Percentiles rank a stretch among this genome's conserved stretches.
Evolutionary conservation across 1,140 invertebrate genomes (phyloP).

Genomic region (Drosophila sulfurigaster): DNA sequence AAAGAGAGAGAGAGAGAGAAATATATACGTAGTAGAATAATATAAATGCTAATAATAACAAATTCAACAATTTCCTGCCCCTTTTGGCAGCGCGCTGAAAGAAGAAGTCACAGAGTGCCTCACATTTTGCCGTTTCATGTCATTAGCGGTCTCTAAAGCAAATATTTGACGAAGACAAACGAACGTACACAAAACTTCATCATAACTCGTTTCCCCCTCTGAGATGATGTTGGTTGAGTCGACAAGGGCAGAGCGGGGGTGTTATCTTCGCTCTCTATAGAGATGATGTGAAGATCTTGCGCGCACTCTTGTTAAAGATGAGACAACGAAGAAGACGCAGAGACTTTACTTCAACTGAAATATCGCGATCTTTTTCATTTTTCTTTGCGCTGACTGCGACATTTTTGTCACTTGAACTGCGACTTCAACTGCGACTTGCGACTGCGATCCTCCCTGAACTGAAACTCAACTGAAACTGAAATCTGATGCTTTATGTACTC

Average conservation of each 20-base stretch:
- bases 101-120: conserved; percentile 25
- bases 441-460: not conserved
- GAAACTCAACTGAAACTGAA: conserved; percentile 34
- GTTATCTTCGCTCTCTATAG: not conserved
- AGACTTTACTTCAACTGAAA: not conserved
- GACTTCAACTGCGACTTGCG: conserved; percentile 34
- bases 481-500: conserved; percentile 54
- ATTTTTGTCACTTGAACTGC: conserved; percentile 52
- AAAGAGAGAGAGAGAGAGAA: not conserved
- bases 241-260: conserved; percentile 3
- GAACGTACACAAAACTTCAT: conserved; percentile 37
- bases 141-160: conserved; percentile 51
- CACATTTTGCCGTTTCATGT: conserved; percentile 48
- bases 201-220: conserved; percentile 46
- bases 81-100: not conserved
- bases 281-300: conserved; percentile 34
- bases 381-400: conserved; percentile 45
- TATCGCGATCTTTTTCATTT: conserved; percentile 32
- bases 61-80: conserved; percentile 36
- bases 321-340: conserved; percentile 3
- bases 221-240: not conserved
- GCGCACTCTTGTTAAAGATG: conserved; percentile 19
- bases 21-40: conserved; percentile 4
- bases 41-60: conserved; percentile 29
- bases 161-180: conserved; percentile 59